A percentile compares a stretch with the other conserved stretches of the same genome.
Evolutionary conservation across 2,888 invertebrate species (phyloP).

Genomic region (Neoaliturus tenellus): DNA sequence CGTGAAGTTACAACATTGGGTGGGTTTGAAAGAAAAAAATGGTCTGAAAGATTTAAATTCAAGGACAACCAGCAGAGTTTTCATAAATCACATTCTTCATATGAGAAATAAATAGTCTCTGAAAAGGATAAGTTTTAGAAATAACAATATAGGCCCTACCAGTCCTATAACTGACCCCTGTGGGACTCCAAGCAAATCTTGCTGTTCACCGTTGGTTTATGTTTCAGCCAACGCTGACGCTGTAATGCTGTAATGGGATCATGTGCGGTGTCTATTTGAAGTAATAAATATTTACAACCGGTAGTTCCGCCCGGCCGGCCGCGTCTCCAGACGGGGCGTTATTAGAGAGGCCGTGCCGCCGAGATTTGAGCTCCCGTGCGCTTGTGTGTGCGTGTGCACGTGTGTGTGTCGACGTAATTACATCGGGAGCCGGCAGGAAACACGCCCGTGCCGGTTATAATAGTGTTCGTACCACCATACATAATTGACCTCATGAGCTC

Average conservation of each 20-base stretch:
- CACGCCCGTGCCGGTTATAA: background rate
- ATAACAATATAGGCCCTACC: too few species aligned
- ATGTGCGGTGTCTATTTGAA: conserved; percentile 2
- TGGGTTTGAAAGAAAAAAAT: too few species aligned
- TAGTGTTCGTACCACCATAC: background rate
- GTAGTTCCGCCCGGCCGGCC: background rate
- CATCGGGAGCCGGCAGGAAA: background rate
- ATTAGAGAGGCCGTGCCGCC: conserved; percentile 17
- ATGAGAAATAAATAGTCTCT: too few species aligned
- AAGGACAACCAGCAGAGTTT: too few species aligned
- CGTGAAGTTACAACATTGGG: too few species aligned
- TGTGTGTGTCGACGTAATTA: background rate
- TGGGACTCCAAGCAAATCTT: too few species aligned
- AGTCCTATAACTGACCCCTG: too few species aligned
- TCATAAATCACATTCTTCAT: too few species aligned
- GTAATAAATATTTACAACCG: conserved; percentile 22
- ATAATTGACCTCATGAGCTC: background rate
- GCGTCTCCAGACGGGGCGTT: background rate
- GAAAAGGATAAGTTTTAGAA: too few species aligned
- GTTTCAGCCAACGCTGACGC: background rate
- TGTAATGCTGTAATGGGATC: conserved; percentile 8
- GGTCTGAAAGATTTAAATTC: too few species aligned
- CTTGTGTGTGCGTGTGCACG: background rate
- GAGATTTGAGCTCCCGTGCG: too few species aligned
- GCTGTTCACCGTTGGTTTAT: background rate